Conservation (phyloP, 2,113 vertebrate genomes). For the Sorex araneus region DNA sequence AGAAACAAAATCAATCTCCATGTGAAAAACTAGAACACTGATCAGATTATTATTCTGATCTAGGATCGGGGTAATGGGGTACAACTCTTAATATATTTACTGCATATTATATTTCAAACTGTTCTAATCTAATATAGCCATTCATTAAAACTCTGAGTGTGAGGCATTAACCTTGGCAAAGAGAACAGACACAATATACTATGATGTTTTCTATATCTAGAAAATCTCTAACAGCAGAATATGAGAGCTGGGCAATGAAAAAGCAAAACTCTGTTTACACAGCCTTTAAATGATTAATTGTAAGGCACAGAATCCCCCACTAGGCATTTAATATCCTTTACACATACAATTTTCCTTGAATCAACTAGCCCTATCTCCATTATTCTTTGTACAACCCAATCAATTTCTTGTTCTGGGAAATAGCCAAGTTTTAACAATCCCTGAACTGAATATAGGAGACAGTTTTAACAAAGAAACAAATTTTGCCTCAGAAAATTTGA, state of each 20-base stretch:
- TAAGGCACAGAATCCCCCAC: not conserved
- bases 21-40: not conserved
- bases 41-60: not conserved
- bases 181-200: not conserved
- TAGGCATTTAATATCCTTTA: conserved; percentile 10
- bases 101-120: not conserved
- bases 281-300: conserved; percentile 2
- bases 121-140: not conserved
- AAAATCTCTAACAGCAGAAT: not conserved
- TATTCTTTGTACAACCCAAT: conserved; percentile 58
- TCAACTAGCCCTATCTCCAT: conserved; percentile 33
- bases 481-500: not conserved
- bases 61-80: not conserved
- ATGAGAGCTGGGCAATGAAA: not conserved
- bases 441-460: conserved; percentile 51
- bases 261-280: not conserved
- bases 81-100: not conserved
- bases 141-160: conserved; percentile 13
- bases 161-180: not conserved
- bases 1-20: conserved; percentile 14
- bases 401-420: conserved; percentile 67
- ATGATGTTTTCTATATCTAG: conserved; percentile 17
- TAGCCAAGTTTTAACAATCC: conserved; percentile 62
- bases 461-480: not conserved
- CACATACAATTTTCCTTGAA: conserved; percentile 54